Base-by-base conservation (phyloP, 2,888 invertebrate species). In the Eilema caniola region DNA sequence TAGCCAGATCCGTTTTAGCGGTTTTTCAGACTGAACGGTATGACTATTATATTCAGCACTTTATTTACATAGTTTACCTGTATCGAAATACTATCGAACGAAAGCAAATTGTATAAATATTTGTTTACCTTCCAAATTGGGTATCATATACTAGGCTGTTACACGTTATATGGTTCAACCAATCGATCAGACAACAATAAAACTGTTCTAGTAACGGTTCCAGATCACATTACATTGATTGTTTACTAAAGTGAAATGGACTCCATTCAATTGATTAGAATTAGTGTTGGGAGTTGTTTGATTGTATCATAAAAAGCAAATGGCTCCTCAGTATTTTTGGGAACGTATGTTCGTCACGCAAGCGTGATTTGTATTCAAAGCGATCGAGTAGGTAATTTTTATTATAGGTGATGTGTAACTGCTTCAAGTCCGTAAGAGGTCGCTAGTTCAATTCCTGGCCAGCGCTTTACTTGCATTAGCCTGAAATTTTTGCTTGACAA, bases 271-370 rank as follows among this genome's bases (percentile, higher is more conserved):
- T 59, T 47, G 31, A 72, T 66, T 56, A 62, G 59, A 68, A 67
- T 76, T 37, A 74, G 47, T 20, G 16, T 33, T 20, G 20, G 31
- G 2, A 62, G 25, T 62, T 61, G 47, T 64, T 71, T 62, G 60
- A 66, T 66, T 73, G 56, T 61, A 72, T 41, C n/a, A 37, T 24
- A 65, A n/a, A 59, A 53, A 69, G 24, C 8, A 20, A 57, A 23
- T n/a, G 20, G 53, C 20, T 53, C 10, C 53, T 10, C 53, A 10
- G 28, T 62, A 23, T 69, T 62, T 24, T 28, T 56, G 25, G 25
- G 14, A 64, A 76, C 66, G 60, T 57, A 61, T 68, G 69, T 65
- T 31, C 59, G 72, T 68, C 65, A 74, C 76, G 70, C 69, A 57
- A 69, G 31, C n/a, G 31, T 47, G 31, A 20, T 60, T 57, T 62